A percentile compares a stretch with the other conserved stretches of the same genome.
phyloP scores from a whole-genome alignment of 2,797 vertebrate genomes.

The Brotula barbata region DNA sequence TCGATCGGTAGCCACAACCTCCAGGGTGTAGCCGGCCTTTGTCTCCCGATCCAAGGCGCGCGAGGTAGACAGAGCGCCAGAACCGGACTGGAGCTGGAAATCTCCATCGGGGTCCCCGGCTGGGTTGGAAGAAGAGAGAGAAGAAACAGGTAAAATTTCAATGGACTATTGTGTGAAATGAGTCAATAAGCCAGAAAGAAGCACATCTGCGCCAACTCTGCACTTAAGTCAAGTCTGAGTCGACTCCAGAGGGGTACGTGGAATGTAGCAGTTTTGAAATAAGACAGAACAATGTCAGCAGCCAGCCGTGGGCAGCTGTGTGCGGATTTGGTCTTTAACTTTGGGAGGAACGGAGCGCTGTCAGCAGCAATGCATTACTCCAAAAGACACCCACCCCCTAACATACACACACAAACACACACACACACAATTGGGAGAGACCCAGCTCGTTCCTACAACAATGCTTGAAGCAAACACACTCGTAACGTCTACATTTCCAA shows the following conservation, averaged over 20 bases:
- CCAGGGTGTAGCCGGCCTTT: constrained; percentile 79
- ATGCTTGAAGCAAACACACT: too few relatives aligned
- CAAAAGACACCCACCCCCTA: not conserved
- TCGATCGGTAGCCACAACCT: constrained; percentile 84
- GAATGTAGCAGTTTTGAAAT: constrained; percentile 28
- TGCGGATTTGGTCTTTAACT: constrained; percentile 24
- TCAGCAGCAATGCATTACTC: constrained; percentile 20
- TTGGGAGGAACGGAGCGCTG: not conserved
- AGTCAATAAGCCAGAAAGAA: constrained; percentile 3
- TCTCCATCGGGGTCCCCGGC: constrained; percentile 87
- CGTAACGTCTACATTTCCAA: too few relatives aligned
- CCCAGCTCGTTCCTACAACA: too few relatives aligned
- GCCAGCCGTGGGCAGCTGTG: not conserved
- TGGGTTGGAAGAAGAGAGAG: too few relatives aligned
- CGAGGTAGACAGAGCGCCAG: constrained; percentile 86
- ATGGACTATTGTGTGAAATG: constrained; percentile 4
- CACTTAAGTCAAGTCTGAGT: constrained; percentile 39
- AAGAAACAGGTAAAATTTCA: too few relatives aligned
- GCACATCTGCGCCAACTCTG: constrained; percentile 33
- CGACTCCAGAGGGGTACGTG: constrained; percentile 20
- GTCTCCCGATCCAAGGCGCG: constrained; percentile 87
- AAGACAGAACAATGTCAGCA: constrained; percentile 22
- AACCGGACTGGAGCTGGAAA: constrained; percentile 83
- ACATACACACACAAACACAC: too few relatives aligned
- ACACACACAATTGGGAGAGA: too few relatives aligned